Evolutionary conservation across 1,140 invertebrate species (phyloP), one percentile per base, ranked within the genome.

Genomic region (Drosophila elegans): DNA sequence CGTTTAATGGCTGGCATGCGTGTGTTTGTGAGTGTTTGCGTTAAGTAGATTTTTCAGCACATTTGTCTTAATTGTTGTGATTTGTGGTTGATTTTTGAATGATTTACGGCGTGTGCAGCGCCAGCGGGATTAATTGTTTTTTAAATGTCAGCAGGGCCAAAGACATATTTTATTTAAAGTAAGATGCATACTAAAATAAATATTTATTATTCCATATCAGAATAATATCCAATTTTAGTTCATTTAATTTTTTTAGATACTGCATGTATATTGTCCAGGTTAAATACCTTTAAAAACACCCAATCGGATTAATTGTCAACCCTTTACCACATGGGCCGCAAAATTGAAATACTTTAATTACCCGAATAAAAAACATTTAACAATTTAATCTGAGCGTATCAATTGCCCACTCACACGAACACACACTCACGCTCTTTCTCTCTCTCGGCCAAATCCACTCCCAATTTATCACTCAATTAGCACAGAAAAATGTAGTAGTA

Each of bases 381-480:
- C 88, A 91, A 91, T 91, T 88, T 91, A 91, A 91, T 91, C 89
- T 82, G 80, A 91, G 84, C 84, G 91, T 91, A 91, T 91, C 89
- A 91, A 82, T 91, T 91, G 90, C 79, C 62, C 51, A 67, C 69
- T 73, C 53, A 49, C 61, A 52, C 46, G 55, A 62, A 62, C 27
- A 32, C 42, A 51, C 49, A 63, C 57, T 48, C 63, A 73, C 38
- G 72, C 68, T 73, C 79, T 84, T 84, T 74, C 83, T 74, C 76
- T 78, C 75, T 78, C 64, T 60, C 46, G 57, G 36, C 46, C 84
- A 72, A 89, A 89, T 89, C 81, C 86, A 90, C 86, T 90, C 81
- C 89, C 89, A 91, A 91, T 91, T 91, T 91, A 91, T 91, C 89
- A 91, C 89, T 91, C 89, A 91, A 91, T 91, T 91, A 91, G 89